These are phyloP conservation scores for Drosophila hamatofila DNA, from an alignment of 2,888 invertebrate genomes.

Conservation along the genomic window DNA sequence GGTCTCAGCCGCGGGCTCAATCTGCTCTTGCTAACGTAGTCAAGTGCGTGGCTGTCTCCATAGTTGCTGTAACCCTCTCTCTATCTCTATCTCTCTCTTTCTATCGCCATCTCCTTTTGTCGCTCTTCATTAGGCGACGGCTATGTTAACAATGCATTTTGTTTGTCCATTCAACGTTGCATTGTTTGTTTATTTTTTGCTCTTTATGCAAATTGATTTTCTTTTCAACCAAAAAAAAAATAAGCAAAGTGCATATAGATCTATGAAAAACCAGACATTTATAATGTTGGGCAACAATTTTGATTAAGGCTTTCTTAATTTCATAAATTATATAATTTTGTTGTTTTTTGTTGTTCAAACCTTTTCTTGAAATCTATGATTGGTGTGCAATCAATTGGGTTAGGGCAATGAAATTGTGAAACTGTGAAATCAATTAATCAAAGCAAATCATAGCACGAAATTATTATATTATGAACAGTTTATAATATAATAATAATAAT, in stretches of 20 bases:
- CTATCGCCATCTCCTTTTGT: neutral
- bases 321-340: neutral
- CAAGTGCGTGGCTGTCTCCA: constrained; percentile 52
- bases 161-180: constrained; percentile 70
- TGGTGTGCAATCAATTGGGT: neutral
- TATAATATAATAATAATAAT: neutral
- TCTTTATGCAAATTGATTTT: constrained; percentile 78
- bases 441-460: neutral
- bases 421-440: constrained; percentile 1
- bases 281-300: constrained; percentile 2
- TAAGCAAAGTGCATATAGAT: neutral
- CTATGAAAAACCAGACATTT: neutral
- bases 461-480: neutral
- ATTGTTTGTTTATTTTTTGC: constrained; percentile 39
- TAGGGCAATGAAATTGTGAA: neutral
- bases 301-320: neutral
- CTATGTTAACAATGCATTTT: constrained; percentile 74
- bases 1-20: constrained; percentile 34
- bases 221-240: constrained; percentile 23
- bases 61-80: constrained; percentile 26
- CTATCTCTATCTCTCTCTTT: neutral
- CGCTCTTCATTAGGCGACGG: constrained; percentile 31
- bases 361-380: neutral
- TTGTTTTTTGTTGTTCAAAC: neutral
- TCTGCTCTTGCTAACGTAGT: constrained; percentile 42